Percentiles rank a stretch among this genome's conserved stretches.
phyloP scores from a whole-genome alignment of 2,888 invertebrate genomes.

The Panopea generosa region DNA sequence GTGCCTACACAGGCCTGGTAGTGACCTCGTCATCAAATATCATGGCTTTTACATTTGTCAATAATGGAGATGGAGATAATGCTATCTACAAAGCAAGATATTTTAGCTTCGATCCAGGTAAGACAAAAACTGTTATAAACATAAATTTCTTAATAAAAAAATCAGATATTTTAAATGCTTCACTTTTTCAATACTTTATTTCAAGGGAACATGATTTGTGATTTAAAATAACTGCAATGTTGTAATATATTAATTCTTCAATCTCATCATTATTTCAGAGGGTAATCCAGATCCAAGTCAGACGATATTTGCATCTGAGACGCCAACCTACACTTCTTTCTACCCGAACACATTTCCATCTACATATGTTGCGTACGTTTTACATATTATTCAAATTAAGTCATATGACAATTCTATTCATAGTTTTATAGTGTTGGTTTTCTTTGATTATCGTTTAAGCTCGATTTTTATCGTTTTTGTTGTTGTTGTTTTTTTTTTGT shows the following conservation, averaged over 20 bases:
- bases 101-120: constrained; percentile 12
- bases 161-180: too few species aligned
- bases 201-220: too few species aligned
- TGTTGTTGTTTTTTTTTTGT: too few species aligned
- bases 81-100: constrained; percentile 8
- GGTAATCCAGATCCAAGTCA: constrained; percentile 15
- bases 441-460: too few species aligned
- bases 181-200: too few species aligned
- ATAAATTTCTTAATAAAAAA: too few species aligned
- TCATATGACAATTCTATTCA: too few species aligned
- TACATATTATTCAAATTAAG: too few species aligned
- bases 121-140: neutral
- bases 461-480: too few species aligned
- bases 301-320: constrained; percentile 18
- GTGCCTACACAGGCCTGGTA: constrained; percentile 6
- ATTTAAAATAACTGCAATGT: too few species aligned
- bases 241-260: too few species aligned
- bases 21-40: neutral
- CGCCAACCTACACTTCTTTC: constrained; percentile 6
- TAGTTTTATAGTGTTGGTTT: too few species aligned
- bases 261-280: neutral
- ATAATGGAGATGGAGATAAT: constrained; percentile 12
- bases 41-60: constrained; percentile 7
- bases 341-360: constrained; percentile 15
- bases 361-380: constrained; percentile 9